These are phyloP conservation scores for Batillaria attramentaria DNA, from an alignment of 1,140 invertebrate species.

Conservation along the genomic window DNA sequence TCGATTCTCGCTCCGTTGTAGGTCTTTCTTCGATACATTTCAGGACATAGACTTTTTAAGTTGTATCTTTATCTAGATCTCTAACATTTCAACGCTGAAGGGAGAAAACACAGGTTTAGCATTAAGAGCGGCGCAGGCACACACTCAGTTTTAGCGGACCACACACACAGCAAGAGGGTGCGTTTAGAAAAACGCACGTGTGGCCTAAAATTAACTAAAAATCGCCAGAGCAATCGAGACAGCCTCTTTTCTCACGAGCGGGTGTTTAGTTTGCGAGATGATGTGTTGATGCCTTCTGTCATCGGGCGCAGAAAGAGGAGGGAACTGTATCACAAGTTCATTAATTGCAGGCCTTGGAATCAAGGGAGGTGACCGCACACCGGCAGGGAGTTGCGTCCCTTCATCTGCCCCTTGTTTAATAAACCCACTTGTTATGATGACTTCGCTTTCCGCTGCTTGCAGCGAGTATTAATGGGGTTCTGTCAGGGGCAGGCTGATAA, in stretches of 20 bases:
- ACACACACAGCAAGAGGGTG: slow-evolving; percentile 3
- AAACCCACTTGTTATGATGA: slow-evolving; percentile 1
- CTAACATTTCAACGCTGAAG: too few relatives aligned
- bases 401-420: neutral
- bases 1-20: too few relatives aligned
- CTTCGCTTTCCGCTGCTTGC: neutral
- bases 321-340: slow-evolving; percentile 30
- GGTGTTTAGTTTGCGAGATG: slow-evolving; percentile 23
- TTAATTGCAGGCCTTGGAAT: slow-evolving; percentile 3
- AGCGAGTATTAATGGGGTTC: neutral
- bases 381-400: neutral
- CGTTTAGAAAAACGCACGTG: neutral
- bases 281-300: slow-evolving; percentile 27
- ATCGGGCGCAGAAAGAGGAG: neutral
- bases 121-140: neutral
- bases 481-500: neutral
- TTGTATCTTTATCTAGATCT: too few relatives aligned
- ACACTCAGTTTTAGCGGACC: neutral
- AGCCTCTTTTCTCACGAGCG: neutral
- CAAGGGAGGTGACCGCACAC: neutral
- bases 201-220: neutral
- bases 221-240: neutral
- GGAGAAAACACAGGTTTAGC: slow-evolving; percentile 5
- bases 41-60: too few relatives aligned
- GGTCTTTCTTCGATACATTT: too few relatives aligned